These are phyloP conservation scores for Dasyornis broadbenti DNA, from an alignment of 2,113 vertebrate genomes.

Conservation along the genomic window DNA sequence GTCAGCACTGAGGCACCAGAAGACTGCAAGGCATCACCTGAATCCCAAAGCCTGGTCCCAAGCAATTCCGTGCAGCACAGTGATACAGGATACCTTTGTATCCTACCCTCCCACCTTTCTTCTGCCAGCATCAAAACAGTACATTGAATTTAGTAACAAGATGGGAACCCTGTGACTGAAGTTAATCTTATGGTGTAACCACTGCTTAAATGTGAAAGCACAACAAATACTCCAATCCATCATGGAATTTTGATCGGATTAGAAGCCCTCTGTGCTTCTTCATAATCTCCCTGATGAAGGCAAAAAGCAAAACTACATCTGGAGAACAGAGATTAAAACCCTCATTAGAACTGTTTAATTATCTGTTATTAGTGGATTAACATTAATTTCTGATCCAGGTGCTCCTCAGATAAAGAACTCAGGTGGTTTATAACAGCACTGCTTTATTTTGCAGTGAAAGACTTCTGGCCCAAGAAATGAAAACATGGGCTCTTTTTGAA, in stretches of 20 bases:
- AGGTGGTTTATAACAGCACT: neutral
- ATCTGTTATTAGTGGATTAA: constrained; percentile 22
- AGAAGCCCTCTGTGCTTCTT: neutral
- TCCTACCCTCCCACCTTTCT: neutral
- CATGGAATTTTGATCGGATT: constrained; percentile 26
- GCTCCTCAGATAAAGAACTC: neutral
- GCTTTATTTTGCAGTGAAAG: neutral
- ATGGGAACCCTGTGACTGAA: neutral
- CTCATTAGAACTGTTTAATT: constrained; percentile 10
- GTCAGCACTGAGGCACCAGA: neutral
- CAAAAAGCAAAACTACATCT: neutral
- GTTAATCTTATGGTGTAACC: neutral
- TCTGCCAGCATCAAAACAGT: neutral
- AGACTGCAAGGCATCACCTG: neutral
- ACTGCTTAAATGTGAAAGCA: neutral
- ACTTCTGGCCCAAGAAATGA: neutral
- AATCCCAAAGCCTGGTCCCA: neutral
- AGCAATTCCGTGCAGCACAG: neutral
- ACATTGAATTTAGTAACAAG: neutral
- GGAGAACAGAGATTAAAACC: constrained; percentile 13
- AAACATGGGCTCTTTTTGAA: neutral
- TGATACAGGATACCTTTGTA: neutral
- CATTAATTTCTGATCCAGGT: constrained; percentile 23
- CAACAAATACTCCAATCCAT: neutral
- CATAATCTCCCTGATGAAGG: constrained; percentile 11